These are phyloP conservation scores for Geophilus truncorum DNA, from an alignment of 2,888 invertebrate species.

Conservation along the genomic window DNA sequence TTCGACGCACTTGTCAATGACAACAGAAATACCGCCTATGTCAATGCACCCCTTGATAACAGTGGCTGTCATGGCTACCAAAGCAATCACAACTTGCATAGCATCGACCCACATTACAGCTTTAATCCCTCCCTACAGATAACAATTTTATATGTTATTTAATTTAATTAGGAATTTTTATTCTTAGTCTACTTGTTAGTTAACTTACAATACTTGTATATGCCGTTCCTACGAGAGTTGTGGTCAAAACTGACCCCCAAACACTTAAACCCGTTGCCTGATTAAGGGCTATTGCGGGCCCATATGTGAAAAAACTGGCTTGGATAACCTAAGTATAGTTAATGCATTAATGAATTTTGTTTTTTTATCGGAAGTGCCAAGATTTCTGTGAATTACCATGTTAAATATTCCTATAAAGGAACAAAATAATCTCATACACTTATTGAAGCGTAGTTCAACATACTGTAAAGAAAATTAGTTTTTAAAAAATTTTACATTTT, in stretches of 20 bases:
- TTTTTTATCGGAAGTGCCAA: neutral
- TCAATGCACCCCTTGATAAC: slow-evolving; percentile 28
- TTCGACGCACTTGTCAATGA: slow-evolving; percentile 14
- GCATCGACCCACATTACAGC: slow-evolving; percentile 30
- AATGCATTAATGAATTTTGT: neutral
- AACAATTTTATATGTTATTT: too few relatives aligned
- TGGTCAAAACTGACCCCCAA: slow-evolving; percentile 10
- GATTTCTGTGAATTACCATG: neutral
- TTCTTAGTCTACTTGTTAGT: neutral
- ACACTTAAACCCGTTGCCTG: slow-evolving; percentile 4
- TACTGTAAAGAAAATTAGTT: neutral
- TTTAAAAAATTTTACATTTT: too few relatives aligned
- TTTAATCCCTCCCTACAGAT: slow-evolving; percentile 33
- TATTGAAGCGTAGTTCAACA: neutral
- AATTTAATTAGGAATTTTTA: neutral
- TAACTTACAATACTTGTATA: slow-evolving; percentile 12
- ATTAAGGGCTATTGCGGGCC: neutral
- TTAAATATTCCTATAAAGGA: neutral
- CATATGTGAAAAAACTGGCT: neutral
- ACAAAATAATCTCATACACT: neutral
- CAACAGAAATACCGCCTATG: neutral
- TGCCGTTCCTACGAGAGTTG: neutral
- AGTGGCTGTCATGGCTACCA: neutral
- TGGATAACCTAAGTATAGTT: neutral
- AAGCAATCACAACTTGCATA: slow-evolving; percentile 10